Evolutionary conservation across 2,797 vertebrate species (phyloP).

Genomic region (Acestrorhynchus altus): DNA sequence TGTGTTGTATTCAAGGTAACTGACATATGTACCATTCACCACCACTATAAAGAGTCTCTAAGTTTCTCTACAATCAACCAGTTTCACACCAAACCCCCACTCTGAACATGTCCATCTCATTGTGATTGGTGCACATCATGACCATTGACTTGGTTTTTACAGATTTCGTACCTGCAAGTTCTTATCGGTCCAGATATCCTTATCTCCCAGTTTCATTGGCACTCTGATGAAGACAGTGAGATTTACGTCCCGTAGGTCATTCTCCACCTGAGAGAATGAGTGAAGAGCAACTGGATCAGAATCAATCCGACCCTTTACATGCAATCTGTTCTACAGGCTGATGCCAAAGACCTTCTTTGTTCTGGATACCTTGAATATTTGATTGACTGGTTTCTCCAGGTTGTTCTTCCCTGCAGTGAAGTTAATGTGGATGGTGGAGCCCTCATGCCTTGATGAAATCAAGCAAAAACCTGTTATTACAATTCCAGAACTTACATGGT

Average conservation of each 20-base stretch:
- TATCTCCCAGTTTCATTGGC: constrained; percentile 74
- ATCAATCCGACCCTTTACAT: too few relatives aligned
- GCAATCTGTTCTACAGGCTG: too few relatives aligned
- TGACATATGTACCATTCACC: too few relatives aligned
- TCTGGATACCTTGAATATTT: constrained; percentile 75
- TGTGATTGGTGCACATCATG: too few relatives aligned
- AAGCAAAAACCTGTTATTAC: neutral
- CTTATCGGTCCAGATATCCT: constrained; percentile 72
- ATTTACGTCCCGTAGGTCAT: constrained; percentile 68
- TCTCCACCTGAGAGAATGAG: constrained; percentile 73
- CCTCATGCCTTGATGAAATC: constrained; percentile 67
- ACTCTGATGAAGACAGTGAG: constrained; percentile 78
- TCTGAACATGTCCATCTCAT: too few relatives aligned
- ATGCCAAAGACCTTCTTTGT: neutral
- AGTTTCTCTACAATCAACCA: too few relatives aligned
- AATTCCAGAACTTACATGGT: too few relatives aligned
- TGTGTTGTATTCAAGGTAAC: too few relatives aligned
- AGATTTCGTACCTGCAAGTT: constrained; percentile 63
- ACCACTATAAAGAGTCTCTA: too few relatives aligned
- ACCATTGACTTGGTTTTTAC: neutral
- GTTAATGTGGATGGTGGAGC: constrained; percentile 79
- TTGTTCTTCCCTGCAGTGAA: constrained; percentile 73
- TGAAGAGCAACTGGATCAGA: neutral
- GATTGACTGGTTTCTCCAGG: constrained; percentile 67
- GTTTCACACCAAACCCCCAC: neutral